Evolutionary conservation across 2,888 invertebrate species (phyloP).

Genomic region (Plebejus anna): DNA sequence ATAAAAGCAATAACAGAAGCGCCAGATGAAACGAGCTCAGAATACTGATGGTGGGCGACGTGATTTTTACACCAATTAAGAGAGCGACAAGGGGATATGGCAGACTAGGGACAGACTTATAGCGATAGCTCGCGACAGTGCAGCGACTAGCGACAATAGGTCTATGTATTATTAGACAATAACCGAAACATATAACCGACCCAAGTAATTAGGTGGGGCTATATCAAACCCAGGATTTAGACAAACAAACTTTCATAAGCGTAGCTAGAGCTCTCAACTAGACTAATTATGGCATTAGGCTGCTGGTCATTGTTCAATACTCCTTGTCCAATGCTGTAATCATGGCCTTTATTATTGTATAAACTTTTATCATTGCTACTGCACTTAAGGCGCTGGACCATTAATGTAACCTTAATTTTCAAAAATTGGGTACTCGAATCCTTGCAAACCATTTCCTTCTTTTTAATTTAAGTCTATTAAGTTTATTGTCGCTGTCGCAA

Average conservation of each 20-base stretch:
- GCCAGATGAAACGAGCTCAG: neutral
- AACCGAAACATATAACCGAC: neutral
- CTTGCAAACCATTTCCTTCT: neutral
- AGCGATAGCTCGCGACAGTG: neutral
- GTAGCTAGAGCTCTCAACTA: no score
- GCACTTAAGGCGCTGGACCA: no score
- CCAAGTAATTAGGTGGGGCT: neutral
- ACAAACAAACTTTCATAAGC: no score
- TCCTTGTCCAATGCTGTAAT: no score
- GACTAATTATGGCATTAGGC: no score
- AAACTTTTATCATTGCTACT: no score
- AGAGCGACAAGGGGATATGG: neutral
- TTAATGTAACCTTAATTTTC: no score
- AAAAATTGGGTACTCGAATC: no score
- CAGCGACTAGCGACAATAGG: neutral
- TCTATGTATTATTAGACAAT: neutral
- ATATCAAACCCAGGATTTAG: no score
- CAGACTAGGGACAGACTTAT: neutral
- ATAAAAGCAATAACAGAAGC: conserved; percentile 10
- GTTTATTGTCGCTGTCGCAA: neutral
- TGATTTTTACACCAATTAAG: conserved; percentile 12
- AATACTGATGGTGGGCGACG: conserved; percentile 14
- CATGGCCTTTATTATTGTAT: no score
- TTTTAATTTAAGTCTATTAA: neutral
- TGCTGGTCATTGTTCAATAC: no score